phyloP scores from a whole-genome alignment of 2,888 invertebrate species.

The Leucophenga maculata region DNA sequence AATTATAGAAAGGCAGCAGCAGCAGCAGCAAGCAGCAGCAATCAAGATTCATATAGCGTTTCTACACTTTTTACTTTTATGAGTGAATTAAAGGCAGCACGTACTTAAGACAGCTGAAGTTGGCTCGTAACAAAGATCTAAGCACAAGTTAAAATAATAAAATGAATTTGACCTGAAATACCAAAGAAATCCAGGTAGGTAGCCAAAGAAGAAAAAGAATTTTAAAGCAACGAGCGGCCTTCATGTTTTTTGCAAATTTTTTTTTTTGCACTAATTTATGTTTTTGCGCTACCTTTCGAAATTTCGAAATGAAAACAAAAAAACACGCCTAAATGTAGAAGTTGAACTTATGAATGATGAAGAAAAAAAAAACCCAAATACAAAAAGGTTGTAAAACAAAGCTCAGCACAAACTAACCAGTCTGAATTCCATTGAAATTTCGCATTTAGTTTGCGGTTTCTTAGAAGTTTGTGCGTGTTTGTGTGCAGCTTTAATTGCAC shows the following conservation, averaged over 20 bases:
- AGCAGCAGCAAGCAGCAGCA: neutral
- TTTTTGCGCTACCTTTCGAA: constrained; percentile 42
- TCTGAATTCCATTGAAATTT: constrained; percentile 56
- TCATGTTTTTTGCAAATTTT: constrained; percentile 36
- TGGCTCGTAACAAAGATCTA: neutral
- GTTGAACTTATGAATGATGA: neutral
- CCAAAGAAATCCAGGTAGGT: constrained; percentile 42
- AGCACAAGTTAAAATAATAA: neutral
- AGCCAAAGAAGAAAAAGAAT: constrained; percentile 55
- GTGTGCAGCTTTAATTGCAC: no score
- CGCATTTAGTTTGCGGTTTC: constrained; percentile 45
- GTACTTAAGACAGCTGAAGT: constrained; percentile 9
- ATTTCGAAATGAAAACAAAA: no score
- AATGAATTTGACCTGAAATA: constrained; percentile 54
- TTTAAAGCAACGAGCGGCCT: constrained; percentile 35
- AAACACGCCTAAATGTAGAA: constrained; percentile 10
- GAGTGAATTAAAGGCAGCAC: constrained; percentile 11
- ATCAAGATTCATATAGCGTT: constrained; percentile 7
- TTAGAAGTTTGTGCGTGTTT: constrained; percentile 15
- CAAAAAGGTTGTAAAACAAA: constrained; percentile 14
- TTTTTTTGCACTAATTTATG: constrained; percentile 32
- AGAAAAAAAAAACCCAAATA: neutral
- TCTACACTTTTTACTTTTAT: constrained; percentile 10
- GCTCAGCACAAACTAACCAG: no score
- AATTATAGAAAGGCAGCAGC: neutral